These are phyloP conservation scores for Atta texana DNA, from an alignment of 1,140 invertebrate genomes.

Conservation along the genomic window DNA sequence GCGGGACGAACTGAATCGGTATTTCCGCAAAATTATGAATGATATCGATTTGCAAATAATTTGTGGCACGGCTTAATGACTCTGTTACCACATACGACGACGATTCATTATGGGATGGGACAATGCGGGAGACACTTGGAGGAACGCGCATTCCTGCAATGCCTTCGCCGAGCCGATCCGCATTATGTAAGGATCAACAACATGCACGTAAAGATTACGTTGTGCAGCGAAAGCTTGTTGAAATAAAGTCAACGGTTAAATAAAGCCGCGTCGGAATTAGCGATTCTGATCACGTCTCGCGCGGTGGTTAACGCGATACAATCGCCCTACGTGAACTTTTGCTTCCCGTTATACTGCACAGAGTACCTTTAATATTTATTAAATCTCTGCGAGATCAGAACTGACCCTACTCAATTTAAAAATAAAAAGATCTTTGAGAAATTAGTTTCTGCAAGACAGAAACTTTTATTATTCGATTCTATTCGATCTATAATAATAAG, in stretches of 20 bases:
- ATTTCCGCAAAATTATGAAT: constrained; percentile 15
- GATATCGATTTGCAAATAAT: constrained; percentile 20
- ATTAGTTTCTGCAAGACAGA: not conserved
- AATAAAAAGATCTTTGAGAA: not conserved
- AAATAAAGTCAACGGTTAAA: constrained; percentile 48
- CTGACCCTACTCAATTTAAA: not conserved
- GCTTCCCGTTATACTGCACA: not conserved
- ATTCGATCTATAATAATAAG: not conserved
- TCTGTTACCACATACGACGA: constrained; percentile 45
- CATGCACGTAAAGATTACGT: constrained; percentile 63
- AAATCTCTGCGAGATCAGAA: not conserved
- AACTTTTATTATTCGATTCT: not conserved
- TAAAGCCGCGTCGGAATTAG: constrained; percentile 12
- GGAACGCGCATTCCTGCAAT: constrained; percentile 69
- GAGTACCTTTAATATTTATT: constrained; percentile 16
- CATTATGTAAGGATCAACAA: constrained; percentile 67
- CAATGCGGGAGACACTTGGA: constrained; percentile 50
- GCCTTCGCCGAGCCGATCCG: constrained; percentile 62
- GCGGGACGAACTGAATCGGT: not conserved
- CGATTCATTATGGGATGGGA: constrained; percentile 45
- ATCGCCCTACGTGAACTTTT: constrained; percentile 28
- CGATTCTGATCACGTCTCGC: constrained; percentile 51
- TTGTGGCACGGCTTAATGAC: constrained; percentile 29
- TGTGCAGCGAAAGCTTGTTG: constrained; percentile 52
- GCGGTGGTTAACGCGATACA: constrained; percentile 23